A percentile compares a stretch with the other conserved stretches of the same genome.
Conservation (phyloP, 2,113 vertebrate species). For the Stercorarius parasiticus region DNA sequence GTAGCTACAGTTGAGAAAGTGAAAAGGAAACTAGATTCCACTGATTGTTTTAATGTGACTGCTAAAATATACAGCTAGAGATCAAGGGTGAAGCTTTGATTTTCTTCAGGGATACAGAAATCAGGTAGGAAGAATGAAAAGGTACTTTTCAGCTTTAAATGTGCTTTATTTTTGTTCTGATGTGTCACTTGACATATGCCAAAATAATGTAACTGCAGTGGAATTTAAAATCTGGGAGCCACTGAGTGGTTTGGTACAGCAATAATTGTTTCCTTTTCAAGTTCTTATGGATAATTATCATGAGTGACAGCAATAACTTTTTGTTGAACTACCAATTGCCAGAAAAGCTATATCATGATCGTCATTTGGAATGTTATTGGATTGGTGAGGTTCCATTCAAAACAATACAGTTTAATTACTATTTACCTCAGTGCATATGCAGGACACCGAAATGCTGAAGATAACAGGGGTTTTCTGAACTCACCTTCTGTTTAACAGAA, state of each 20-base stretch:
- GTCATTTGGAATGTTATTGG: not conserved
- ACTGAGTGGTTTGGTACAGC: not conserved
- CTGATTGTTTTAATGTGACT: not conserved
- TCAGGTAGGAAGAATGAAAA: not conserved
- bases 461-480: not conserved
- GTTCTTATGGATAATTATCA: not conserved
- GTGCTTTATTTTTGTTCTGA: not conserved
- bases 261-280: not conserved
- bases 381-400: not conserved
- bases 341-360: not conserved
- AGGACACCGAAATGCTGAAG: not conserved
- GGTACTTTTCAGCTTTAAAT: not conserved
- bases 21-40: not conserved
- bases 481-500: not conserved
- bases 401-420: not conserved
- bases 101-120: not conserved
- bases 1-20: not conserved
- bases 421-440: not conserved
- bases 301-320: not conserved
- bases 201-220: slow-evolving; percentile 8
- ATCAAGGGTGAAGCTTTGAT: not conserved
- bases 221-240: slow-evolving; percentile 3
- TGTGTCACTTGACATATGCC: not conserved
- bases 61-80: not conserved
- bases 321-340: not conserved